A percentile compares a stretch with the other conserved stretches of the same genome.
Conservation (phyloP, 2,797 vertebrate species). For the Coreius guichenoti region DNA sequence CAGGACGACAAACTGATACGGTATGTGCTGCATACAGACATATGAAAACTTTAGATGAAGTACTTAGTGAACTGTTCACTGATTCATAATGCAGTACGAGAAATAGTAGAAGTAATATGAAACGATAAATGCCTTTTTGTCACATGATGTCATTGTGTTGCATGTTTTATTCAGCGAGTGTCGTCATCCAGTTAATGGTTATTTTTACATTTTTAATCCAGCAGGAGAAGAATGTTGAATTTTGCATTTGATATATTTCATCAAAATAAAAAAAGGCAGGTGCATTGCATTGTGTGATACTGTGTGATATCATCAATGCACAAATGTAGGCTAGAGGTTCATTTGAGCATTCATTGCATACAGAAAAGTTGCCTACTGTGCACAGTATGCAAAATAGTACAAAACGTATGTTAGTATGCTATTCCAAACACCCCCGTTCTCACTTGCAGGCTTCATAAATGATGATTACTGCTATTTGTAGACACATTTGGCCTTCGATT, state of each 20-base stretch:
- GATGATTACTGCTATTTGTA: conserved; percentile 42
- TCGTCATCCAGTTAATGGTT: neutral
- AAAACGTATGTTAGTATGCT: neutral
- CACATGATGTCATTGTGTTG: conserved; percentile 4
- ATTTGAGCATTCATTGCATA: neutral
- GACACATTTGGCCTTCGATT: conserved; percentile 14
- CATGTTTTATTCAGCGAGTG: neutral
- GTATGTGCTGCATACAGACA: neutral
- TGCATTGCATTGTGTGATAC: neutral
- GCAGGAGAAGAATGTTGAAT: neutral
- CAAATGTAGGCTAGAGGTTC: neutral
- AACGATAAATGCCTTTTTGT: conserved; percentile 2
- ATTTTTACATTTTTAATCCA: neutral
- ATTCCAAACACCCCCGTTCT: neutral
- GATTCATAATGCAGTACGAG: neutral
- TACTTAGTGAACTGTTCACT: neutral
- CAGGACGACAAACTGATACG: neutral
- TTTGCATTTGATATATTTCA: neutral
- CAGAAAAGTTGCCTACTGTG: neutral
- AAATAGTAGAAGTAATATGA: neutral
- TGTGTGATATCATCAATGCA: neutral
- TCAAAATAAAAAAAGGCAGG: neutral
- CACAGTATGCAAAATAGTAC: no score
- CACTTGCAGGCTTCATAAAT: conserved; percentile 36
- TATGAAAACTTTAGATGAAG: neutral